Conservation (phyloP, 2,888 invertebrate genomes). For the Troides oblongomaculatus region DNA sequence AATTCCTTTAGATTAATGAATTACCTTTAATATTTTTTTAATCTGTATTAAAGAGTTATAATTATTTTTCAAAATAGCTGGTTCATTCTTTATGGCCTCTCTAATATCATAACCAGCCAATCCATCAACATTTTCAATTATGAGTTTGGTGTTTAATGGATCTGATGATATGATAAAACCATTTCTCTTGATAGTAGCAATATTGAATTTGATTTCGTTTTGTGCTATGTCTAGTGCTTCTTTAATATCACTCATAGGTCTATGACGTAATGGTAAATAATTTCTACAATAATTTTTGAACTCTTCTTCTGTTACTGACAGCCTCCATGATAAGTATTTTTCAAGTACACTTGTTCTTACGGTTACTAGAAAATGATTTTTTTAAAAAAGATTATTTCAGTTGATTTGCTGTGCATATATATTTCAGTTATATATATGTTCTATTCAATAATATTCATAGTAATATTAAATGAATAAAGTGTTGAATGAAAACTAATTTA, state of each 20-base stretch:
- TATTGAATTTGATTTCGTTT: slow-evolving; percentile 77
- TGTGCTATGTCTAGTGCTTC: slow-evolving; percentile 78
- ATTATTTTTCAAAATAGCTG: slow-evolving; percentile 82
- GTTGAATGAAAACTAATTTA: too few species aligned
- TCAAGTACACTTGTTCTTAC: slow-evolving; percentile 64
- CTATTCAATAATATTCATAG: background rate
- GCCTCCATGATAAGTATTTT: slow-evolving; percentile 60
- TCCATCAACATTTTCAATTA: slow-evolving; percentile 75
- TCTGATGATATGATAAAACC: slow-evolving; percentile 81
- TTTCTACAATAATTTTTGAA: slow-evolving; percentile 62
- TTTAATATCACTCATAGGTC: slow-evolving; percentile 71
- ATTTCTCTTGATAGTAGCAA: slow-evolving; percentile 76
- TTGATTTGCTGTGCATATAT: too few species aligned
- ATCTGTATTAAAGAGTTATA: slow-evolving; percentile 77
- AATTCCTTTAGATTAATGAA: background rate
- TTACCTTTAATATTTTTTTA: slow-evolving; percentile 75
- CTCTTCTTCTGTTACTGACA: slow-evolving; percentile 55
- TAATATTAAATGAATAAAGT: too few species aligned
- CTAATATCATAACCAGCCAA: slow-evolving; percentile 79
- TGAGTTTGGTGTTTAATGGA: slow-evolving; percentile 78
- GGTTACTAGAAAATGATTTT: slow-evolving; percentile 52
- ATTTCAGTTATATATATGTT: background rate
- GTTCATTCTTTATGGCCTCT: slow-evolving; percentile 76
- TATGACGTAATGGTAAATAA: slow-evolving; percentile 64
- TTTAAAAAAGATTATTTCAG: background rate